These are phyloP conservation scores for Horisme vitalbata DNA, from an alignment of 2,888 invertebrate species.

Conservation along the genomic window DNA sequence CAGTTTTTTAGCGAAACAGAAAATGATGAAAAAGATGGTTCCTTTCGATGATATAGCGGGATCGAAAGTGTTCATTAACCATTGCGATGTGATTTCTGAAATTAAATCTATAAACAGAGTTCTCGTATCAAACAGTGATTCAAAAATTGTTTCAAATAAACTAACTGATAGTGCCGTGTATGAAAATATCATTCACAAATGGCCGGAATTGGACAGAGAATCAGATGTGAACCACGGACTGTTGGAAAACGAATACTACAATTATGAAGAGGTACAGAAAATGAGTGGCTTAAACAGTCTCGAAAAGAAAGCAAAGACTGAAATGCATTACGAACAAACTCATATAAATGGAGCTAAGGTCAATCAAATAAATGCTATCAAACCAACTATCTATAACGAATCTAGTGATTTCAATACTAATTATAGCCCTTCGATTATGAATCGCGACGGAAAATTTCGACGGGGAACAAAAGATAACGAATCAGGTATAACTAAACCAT, in stretches of 20 bases:
- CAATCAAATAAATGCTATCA: constrained; percentile 9
- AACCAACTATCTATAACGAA: neutral
- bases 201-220: constrained; percentile 24
- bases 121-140: constrained; percentile 3
- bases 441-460: neutral
- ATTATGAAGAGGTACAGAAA: constrained; percentile 4
- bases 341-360: constrained; percentile 11
- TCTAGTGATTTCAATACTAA: neutral
- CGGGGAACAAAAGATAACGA: neutral
- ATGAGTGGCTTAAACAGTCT: constrained; percentile 6
- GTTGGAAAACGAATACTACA: constrained; percentile 10
- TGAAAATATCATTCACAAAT: constrained; percentile 17
- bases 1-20: constrained; percentile 31
- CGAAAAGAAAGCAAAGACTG: constrained; percentile 11
- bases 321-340: constrained; percentile 6
- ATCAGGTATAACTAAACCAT: neutral
- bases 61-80: constrained; percentile 21
- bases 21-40: constrained; percentile 21
- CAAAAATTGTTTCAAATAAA: too few species aligned
- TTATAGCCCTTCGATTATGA: constrained; percentile 7
- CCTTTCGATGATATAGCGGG: constrained; percentile 4
- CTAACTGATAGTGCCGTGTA: constrained; percentile 16
- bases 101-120: constrained; percentile 21
- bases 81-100: constrained; percentile 20
- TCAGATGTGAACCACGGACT: neutral